phyloP scores from a whole-genome alignment of 2,113 vertebrate species.

The Catharus fuscescens region DNA sequence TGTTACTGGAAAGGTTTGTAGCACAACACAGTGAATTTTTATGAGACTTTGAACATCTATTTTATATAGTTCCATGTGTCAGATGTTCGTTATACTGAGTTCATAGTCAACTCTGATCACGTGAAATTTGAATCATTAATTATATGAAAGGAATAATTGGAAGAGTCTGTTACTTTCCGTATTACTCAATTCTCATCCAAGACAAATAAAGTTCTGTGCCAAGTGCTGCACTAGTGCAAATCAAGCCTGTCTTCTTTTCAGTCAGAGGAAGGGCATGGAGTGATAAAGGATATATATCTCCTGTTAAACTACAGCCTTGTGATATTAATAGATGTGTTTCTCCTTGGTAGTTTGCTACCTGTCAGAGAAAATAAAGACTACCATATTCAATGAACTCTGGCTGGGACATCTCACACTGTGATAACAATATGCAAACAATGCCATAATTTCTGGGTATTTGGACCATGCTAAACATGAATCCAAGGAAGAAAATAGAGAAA shows the following conservation, averaged over 20 bases:
- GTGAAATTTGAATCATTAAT: background rate
- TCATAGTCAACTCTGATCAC: background rate
- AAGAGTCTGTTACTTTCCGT: background rate
- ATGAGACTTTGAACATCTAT: background rate
- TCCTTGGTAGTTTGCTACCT: background rate
- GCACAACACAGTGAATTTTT: background rate
- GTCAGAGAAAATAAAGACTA: background rate
- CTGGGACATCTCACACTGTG: background rate
- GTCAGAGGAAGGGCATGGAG: background rate
- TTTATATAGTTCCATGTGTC: background rate
- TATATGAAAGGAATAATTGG: background rate
- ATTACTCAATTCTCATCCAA: accelerated
- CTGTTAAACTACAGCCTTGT: background rate
- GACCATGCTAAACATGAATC: background rate
- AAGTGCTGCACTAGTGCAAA: background rate
- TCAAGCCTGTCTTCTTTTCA: background rate
- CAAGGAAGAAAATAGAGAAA: background rate
- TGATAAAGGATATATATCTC: background rate
- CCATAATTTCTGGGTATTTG: background rate
- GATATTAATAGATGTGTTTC: conserved; percentile 7
- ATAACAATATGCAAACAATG: background rate
- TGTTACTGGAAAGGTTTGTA: background rate
- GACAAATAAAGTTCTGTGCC: background rate
- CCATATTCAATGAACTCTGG: background rate
- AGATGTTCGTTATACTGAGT: background rate